These are phyloP conservation scores for Hippocampus guttulatus DNA, from an alignment of 2,113 vertebrate species.

Conservation along the genomic window DNA sequence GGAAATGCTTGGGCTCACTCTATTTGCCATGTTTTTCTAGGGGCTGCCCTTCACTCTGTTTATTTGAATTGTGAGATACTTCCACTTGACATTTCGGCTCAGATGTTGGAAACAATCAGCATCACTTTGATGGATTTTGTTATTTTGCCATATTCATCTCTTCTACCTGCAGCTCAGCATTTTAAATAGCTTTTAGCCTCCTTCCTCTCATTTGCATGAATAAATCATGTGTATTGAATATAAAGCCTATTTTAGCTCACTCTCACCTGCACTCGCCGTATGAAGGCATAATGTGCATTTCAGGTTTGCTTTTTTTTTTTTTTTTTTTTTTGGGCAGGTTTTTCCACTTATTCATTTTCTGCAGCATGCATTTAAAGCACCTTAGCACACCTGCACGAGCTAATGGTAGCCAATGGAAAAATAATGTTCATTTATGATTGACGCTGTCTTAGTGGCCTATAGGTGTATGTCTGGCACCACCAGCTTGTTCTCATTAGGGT, in stretches of 20 bases:
- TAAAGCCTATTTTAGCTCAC: constrained; percentile 49
- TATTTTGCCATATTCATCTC: constrained; percentile 18
- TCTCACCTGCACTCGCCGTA: constrained; percentile 37
- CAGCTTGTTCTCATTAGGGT: neutral
- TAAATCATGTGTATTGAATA: constrained; percentile 54
- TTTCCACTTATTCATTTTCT: neutral
- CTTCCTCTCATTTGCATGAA: constrained; percentile 45
- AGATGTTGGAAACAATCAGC: constrained; percentile 16
- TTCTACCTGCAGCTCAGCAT: constrained; percentile 18
- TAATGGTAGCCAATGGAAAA: neutral
- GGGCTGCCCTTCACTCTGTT: constrained; percentile 10
- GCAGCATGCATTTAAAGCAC: neutral
- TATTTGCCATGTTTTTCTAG: neutral
- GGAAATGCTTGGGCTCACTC: constrained; percentile 1
- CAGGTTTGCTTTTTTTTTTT: neutral
- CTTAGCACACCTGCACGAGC: neutral
- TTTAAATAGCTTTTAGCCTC: constrained; percentile 51
- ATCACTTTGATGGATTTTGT: constrained; percentile 20
- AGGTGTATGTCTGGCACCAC: no score
- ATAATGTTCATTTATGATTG: neutral
- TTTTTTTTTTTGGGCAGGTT: neutral
- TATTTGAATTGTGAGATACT: constrained; percentile 10
- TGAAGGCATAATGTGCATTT: constrained; percentile 51
- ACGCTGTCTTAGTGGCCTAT: neutral
- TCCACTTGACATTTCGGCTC: neutral